Percentiles rank a stretch among this genome's conserved stretches.
Conservation (phyloP, 2,113 vertebrate genomes). For the Narcine bancroftii region DNA sequence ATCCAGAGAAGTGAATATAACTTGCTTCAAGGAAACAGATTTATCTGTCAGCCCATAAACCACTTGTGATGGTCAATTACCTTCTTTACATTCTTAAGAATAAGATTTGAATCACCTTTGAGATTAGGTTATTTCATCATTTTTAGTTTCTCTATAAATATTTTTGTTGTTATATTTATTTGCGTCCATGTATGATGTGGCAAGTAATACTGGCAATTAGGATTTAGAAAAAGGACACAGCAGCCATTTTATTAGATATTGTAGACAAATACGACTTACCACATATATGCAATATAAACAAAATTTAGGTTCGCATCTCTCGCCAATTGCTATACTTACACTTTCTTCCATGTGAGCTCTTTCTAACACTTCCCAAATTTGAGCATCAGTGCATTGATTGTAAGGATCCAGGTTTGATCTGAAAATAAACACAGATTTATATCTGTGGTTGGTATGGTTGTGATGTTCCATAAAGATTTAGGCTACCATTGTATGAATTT, state of each 20-base stretch:
- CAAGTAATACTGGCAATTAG: neutral
- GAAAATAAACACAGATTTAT: slow-evolving; percentile 35
- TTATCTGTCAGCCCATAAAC: neutral
- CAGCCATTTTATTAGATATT: neutral
- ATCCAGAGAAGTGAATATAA: neutral
- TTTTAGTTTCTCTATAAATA: neutral
- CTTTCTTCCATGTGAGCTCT: slow-evolving; percentile 63
- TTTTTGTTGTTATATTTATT: neutral
- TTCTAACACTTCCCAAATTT: slow-evolving; percentile 66
- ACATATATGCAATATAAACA: neutral
- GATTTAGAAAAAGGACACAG: neutral
- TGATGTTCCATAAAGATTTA: neutral
- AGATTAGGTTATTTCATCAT: neutral
- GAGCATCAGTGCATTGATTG: slow-evolving; percentile 56
- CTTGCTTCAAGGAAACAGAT: neutral
- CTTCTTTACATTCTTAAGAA: neutral
- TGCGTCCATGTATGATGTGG: neutral
- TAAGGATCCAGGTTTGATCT: slow-evolving; percentile 66
- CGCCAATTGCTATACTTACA: slow-evolving; percentile 45
- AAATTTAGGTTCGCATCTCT: neutral
- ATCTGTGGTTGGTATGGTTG: slow-evolving; percentile 27
- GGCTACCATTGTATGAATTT: neutral
- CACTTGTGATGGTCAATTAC: neutral
- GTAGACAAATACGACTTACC: neutral
- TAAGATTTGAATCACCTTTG: neutral